phyloP scores from a whole-genome alignment of 2,113 vertebrate genomes.

The Notothenia coriiceps region DNA sequence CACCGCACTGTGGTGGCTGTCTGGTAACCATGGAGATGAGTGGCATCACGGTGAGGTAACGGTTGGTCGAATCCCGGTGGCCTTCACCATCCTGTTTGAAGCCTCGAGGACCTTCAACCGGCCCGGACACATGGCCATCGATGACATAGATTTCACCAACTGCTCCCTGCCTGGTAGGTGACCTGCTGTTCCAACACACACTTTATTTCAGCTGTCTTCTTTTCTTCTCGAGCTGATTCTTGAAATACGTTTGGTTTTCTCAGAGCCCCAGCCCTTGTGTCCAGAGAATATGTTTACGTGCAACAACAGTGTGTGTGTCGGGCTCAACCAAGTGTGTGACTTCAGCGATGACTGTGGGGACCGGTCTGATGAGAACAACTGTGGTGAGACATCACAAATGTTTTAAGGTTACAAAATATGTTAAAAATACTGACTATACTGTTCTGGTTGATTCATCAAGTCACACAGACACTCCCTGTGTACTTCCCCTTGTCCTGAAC shows the following conservation, averaged over 20 bases:
- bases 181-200: not conserved
- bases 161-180: slow-evolving; percentile 78
- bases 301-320: slow-evolving; percentile 79
- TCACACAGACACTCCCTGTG: too few species aligned
- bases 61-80: slow-evolving; percentile 69
- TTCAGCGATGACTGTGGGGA: slow-evolving; percentile 86
- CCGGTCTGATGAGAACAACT: slow-evolving; percentile 78
- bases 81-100: slow-evolving; percentile 79
- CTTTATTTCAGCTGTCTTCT: fast-evolving
- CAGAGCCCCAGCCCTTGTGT: slow-evolving; percentile 78
- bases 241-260: not conserved
- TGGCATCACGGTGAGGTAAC: slow-evolving; percentile 73
- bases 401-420: not conserved
- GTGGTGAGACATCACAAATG: slow-evolving; percentile 72
- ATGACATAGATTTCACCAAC: slow-evolving; percentile 79
- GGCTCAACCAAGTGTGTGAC: slow-evolving; percentile 79
- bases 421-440: not conserved
- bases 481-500: too few species aligned
- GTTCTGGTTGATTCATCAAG: too few species aligned
- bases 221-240: not conserved
- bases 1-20: slow-evolving; percentile 75
- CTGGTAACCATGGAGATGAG: slow-evolving; percentile 64
- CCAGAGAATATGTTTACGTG: slow-evolving; percentile 74
- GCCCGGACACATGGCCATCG: slow-evolving; percentile 77
- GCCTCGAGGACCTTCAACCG: slow-evolving; percentile 71